Percentiles rank a stretch among this genome's conserved stretches.
These are phyloP conservation scores for Anhinga anhinga DNA, from an alignment of 2,113 vertebrate species.

Conservation along the genomic window DNA sequence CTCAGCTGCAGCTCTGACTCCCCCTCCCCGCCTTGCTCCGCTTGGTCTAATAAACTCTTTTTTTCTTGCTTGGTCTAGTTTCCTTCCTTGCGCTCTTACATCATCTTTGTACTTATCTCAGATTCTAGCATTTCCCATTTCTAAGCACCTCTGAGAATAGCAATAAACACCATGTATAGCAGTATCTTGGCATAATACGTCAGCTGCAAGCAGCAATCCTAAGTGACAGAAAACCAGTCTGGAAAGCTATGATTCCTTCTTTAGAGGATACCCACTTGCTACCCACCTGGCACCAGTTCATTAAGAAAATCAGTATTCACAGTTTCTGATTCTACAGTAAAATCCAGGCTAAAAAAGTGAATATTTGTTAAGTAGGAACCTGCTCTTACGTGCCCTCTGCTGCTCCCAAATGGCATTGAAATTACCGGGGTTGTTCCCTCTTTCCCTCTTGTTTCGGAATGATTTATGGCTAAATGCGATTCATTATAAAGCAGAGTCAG, in stretches of 20 bases:
- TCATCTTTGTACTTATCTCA: slow-evolving; percentile 38
- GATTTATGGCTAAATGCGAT: slow-evolving; percentile 65
- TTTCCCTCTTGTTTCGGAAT: slow-evolving; percentile 11
- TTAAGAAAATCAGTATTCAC: neutral
- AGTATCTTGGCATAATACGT: neutral
- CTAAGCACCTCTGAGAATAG: slow-evolving; percentile 15
- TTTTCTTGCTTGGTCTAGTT: slow-evolving; percentile 1
- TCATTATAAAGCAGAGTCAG: slow-evolving; percentile 65
- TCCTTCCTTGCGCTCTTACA: slow-evolving; percentile 36
- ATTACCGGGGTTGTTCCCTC: neutral
- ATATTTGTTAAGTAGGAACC: neutral
- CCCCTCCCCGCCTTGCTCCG: neutral
- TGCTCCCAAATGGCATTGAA: neutral
- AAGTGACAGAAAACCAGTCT: neutral
- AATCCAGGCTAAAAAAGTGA: neutral
- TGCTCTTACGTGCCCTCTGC: slow-evolving; percentile 34
- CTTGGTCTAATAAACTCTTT: slow-evolving; percentile 21
- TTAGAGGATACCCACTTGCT: neutral
- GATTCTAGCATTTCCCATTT: slow-evolving; percentile 42
- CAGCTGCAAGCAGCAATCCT: neutral
- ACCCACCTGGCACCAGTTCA: neutral
- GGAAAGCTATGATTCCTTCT: neutral
- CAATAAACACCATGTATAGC: neutral
- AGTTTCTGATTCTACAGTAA: neutral
- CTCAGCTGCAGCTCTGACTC: neutral